phyloP scores from a whole-genome alignment of 2,113 vertebrate genomes.

The Hippocampus guttulatus region DNA sequence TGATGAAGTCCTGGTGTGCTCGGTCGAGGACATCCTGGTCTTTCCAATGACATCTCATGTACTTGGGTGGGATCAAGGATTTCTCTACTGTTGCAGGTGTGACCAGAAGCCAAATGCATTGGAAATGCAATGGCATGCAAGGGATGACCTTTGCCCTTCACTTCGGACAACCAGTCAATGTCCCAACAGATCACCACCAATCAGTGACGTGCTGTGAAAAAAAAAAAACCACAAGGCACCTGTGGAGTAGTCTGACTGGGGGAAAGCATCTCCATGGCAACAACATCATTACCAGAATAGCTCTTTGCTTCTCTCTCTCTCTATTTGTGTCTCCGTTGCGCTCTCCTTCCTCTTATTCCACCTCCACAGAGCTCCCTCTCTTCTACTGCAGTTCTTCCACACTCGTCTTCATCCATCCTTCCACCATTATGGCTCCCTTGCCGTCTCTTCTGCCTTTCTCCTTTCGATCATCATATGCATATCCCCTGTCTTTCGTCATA shows the following conservation, averaged over 20 bases:
- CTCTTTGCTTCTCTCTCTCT: slow-evolving; percentile 43
- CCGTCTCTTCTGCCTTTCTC: not conserved
- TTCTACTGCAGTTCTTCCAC: not conserved
- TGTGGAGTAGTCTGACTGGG: slow-evolving; percentile 54
- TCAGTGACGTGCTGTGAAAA: slow-evolving; percentile 39
- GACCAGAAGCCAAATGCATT: not conserved
- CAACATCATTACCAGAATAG: slow-evolving; percentile 64
- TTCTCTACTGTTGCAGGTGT: not conserved
- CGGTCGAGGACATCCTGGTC: too few relatives aligned
- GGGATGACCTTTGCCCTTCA: slow-evolving; percentile 43
- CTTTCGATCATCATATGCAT: not conserved
- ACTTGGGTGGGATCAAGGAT: not conserved
- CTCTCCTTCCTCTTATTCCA: slow-evolving; percentile 13
- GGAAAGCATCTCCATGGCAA: slow-evolving; percentile 58
- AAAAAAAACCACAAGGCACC: slow-evolving; percentile 53
- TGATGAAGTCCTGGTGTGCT: too few relatives aligned
- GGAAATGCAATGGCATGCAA: not conserved
- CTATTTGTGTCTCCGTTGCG: slow-evolving; percentile 5
- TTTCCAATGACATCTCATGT: too few relatives aligned
- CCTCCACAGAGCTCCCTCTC: slow-evolving; percentile 1
- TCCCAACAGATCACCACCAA: slow-evolving; percentile 28
- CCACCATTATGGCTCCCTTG: not conserved
- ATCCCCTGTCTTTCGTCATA: not conserved
- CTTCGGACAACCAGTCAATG: slow-evolving; percentile 24
- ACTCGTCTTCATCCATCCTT: not conserved